Evolutionary conservation across 2,113 vertebrate species (phyloP), one percentile per base, ranked within the genome.

Genomic region (Ifrita kowaldi): DNA sequence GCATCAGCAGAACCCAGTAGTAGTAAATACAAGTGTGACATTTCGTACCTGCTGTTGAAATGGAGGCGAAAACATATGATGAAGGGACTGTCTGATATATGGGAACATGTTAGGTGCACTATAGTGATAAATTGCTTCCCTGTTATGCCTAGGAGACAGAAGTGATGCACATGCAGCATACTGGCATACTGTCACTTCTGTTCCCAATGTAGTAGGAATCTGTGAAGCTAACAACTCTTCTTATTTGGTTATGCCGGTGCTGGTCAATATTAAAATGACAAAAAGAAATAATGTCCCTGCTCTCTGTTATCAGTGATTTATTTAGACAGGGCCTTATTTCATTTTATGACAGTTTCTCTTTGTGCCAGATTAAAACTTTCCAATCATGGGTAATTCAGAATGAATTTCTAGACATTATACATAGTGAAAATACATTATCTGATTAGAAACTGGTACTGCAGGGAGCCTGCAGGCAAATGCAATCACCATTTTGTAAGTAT

Each of bases 61-160:
- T 35, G 50, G 74, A 90, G 59, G 53, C 35, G 69, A 64, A 84
- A 90, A 59, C 32, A 50, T 82, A 64, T 74, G 67, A 93, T 64
- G 81, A 88, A 93, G 60, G 55, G 49, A 41, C 63, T 92, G 81
- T 64, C 42, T 88, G 91, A 92, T 91, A 77, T 59, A 86, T 89
- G 70, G 73, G 82, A 92, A 93, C 56, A 59, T 77, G 63, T 73
- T 86, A 56, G 50, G 57, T 37, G 33, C 50, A 37, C 57, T 67
- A 24, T 13, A 84, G 84, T 87, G 86, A 91, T 93, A 84, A 97
- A 89, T 87, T 69, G 22, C 78, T 95, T 93, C 69, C 49, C 63
- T 79, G 32, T 77, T 84, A 60, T 67, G 30, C 42, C 47, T 71
- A 10, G 63, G 73, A 93, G 56, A 87, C 21, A 95, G 78, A 93